Conservation (phyloP, 2,113 vertebrate species). For the Gopherus flavomarginatus region DNA sequence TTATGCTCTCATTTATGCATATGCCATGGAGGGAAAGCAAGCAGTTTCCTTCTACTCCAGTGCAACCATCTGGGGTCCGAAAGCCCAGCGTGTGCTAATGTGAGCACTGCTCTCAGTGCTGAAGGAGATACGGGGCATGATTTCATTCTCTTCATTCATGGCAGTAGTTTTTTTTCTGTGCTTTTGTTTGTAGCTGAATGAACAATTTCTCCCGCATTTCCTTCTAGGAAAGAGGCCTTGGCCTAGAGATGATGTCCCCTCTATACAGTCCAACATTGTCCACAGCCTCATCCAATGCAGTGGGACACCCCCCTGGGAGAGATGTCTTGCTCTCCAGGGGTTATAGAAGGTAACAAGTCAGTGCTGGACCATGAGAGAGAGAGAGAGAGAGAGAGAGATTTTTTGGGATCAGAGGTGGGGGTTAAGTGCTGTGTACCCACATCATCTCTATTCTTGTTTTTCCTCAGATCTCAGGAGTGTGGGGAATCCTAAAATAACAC, state of each 20-base stretch:
- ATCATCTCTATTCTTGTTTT: not conserved
- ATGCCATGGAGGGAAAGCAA: fast-evolving
- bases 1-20: not conserved
- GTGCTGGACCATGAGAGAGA: not conserved
- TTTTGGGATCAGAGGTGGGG: not conserved
- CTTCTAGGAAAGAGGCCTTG: not conserved
- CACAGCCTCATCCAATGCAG: not conserved
- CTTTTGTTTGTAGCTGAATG: not conserved
- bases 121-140: not conserved
- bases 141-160: not conserved
- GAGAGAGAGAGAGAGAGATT: no score
- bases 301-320: not conserved
- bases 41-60: not conserved
- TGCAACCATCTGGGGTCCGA: not conserved
- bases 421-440: fast-evolving
- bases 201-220: fast-evolving
- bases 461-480: fast-evolving
- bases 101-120: not conserved
- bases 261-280: not conserved
- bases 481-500: not conserved
- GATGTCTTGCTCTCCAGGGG: not conserved
- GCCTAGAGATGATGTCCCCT: not conserved
- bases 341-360: not conserved
- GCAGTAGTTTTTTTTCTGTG: not conserved
- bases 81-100: fast-evolving